phyloP scores from a whole-genome alignment of 2,113 vertebrate genomes.

The Microcebus murinus region DNA sequence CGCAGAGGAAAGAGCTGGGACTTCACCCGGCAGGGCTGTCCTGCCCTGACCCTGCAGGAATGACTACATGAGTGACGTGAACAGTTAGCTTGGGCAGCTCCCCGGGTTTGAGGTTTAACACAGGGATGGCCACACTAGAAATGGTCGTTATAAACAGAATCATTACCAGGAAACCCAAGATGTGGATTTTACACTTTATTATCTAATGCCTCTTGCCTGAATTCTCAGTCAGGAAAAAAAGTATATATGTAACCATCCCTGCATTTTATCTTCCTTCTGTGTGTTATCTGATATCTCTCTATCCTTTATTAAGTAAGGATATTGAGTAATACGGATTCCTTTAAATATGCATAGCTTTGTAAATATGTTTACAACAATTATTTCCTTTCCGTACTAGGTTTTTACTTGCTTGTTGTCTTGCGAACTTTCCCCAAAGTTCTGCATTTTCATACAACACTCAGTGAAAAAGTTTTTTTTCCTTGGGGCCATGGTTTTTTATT shows the following conservation, averaged over 20 bases:
- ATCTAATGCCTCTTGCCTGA: background rate
- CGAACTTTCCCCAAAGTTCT: background rate
- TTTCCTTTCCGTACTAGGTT: background rate
- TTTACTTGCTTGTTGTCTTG: background rate
- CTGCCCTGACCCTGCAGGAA: background rate
- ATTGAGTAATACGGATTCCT: background rate
- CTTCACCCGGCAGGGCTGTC: background rate
- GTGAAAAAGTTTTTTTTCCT: too few relatives aligned
- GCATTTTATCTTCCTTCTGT: background rate
- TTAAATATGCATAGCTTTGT: background rate
- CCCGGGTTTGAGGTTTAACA: too few relatives aligned
- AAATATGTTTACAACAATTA: background rate
- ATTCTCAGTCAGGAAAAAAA: background rate
- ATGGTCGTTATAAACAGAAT: accelerated
- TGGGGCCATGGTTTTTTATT: too few relatives aligned
- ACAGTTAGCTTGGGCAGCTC: background rate
- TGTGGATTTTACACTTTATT: background rate
- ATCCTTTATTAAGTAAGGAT: background rate
- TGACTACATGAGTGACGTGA: background rate
- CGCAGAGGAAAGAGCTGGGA: too few relatives aligned
- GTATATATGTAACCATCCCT: background rate
- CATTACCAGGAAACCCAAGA: background rate
- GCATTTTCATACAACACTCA: too few relatives aligned
- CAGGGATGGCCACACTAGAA: too few relatives aligned
- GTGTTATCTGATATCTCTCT: background rate